Conservation (phyloP, 2,113 vertebrate species). For the Alosa alosa region DNA sequence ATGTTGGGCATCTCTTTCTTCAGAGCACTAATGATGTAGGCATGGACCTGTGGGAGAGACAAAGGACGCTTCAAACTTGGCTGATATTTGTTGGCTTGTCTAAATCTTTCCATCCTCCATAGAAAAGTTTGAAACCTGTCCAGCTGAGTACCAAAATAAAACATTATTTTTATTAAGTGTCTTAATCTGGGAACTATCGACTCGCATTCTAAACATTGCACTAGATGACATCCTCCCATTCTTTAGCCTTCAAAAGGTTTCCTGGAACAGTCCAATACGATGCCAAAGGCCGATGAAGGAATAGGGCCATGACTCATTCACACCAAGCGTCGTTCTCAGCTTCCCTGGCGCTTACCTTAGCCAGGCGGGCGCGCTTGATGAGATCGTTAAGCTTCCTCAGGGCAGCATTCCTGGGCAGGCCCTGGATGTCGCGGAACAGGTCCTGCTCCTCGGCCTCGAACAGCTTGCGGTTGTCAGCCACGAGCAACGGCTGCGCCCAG, state of each 20-base stretch:
- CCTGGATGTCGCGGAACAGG: conserved; percentile 79
- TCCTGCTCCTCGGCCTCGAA: conserved; percentile 80
- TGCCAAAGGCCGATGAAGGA: not conserved
- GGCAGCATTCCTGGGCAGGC: conserved; percentile 74
- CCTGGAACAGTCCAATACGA: not conserved
- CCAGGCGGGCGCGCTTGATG: conserved; percentile 76
- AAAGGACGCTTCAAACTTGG: not conserved
- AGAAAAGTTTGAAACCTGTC: not conserved
- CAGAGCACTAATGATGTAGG: conserved; percentile 77
- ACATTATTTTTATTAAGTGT: not conserved
- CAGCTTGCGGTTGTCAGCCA: conserved; percentile 70
- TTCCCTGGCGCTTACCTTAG: conserved; percentile 65
- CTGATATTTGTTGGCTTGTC: not conserved
- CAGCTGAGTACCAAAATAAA: conserved; percentile 4
- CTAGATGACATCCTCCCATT: conserved; percentile 3
- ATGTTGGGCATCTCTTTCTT: conserved; percentile 82
- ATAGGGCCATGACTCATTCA: not conserved
- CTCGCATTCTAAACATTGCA: not conserved
- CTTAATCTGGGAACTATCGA: not conserved
- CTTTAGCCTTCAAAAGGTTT: not conserved
- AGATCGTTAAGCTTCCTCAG: conserved; percentile 80
- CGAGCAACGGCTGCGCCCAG: conserved; percentile 78
- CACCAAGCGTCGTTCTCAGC: not conserved
- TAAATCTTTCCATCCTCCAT: not conserved
- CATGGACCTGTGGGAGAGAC: conserved; percentile 68